Base-by-base conservation (phyloP, 1,140 invertebrate genomes). In the Megalonaias nervosa region DNA sequence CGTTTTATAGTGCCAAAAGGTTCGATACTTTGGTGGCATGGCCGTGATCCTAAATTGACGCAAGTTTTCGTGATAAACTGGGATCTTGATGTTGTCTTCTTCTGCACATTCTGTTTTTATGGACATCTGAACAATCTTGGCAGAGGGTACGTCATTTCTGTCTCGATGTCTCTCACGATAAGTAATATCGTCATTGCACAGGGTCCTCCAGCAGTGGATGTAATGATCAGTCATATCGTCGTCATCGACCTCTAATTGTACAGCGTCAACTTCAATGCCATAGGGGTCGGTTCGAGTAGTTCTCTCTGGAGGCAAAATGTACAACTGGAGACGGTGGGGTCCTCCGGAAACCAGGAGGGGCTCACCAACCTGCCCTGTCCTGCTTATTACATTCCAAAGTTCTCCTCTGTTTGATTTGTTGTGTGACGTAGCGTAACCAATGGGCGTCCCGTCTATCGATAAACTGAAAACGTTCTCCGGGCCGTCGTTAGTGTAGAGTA, bases 81-180 rank as follows among this genome's bases (percentile, higher is more conserved):
- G 69, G 57, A 71, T 71, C 55, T 71, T 71, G 4, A 71, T 59
- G 23, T 71, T 71, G n/a, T 71, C 69, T 31, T 71, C 69, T 23
- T 71, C 69, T 19, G 21, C 19, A 57, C 69, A 71, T n/a, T 21
- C 21, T 15, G 23, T 71, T 12, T 48, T 23, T 19, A 17, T 19
- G n/a, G 55, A 58, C 58, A 56, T 71, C 57, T 71, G 69, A 19
- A 58, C 69, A 15, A 71, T 57, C 11, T 58, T 71, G 21, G 23
- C 69, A 3, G 69, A 21, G 21, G 58, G 55, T 2, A 71, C 55
- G 21, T 71, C 69, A 21, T 71, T 57, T 57, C 38, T 56, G 65
- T 71, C 69, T n/a, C 69, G 69, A 31, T 58, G 69, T n/a, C 55
- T 23, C 48, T 21, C 69, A 12, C 23, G 17, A 11, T 67, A 67